These are phyloP conservation scores for Bujurquina vittata DNA, from an alignment of 2,113 vertebrate genomes.

Conservation along the genomic window DNA sequence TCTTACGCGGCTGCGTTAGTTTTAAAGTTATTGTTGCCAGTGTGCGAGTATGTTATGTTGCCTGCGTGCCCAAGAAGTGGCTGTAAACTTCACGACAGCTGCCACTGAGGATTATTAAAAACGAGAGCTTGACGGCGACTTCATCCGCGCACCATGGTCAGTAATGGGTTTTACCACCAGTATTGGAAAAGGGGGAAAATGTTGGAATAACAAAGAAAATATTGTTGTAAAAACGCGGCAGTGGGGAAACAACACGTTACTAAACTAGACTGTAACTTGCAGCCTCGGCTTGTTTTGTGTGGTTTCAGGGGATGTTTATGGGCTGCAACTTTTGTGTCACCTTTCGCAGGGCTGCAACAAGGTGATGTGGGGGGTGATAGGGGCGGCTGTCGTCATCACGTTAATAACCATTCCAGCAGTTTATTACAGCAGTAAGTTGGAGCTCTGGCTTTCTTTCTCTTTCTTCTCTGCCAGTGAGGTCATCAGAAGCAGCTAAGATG, in stretches of 20 bases:
- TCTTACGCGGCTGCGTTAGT: conserved; percentile 1
- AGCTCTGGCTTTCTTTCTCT: background rate
- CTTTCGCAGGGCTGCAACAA: conserved; percentile 75
- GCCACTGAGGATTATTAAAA: conserved; percentile 37
- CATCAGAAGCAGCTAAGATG: background rate
- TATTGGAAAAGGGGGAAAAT: background rate
- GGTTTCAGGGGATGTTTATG: background rate
- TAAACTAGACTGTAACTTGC: background rate
- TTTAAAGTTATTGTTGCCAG: background rate
- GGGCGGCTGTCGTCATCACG: conserved; percentile 76
- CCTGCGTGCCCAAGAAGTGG: conserved; percentile 13
- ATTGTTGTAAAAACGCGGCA: background rate
- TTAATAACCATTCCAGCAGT: conserved; percentile 77
- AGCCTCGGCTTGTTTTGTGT: background rate
- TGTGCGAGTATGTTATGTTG: conserved; percentile 22
- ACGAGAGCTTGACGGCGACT: conserved; percentile 38
- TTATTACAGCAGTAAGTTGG: conserved; percentile 79
- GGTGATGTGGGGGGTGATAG: conserved; percentile 69
- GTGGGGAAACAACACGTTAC: background rate
- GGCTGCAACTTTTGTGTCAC: conserved; percentile 33
- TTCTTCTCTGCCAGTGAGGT: background rate
- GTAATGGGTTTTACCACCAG: conserved; percentile 53
- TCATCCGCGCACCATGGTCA: conserved; percentile 73
- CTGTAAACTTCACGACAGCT: conserved; percentile 26
- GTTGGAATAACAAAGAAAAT: background rate